phyloP scores from a whole-genome alignment of 92 coral and sea anemone species.

The Heliopora coerulea region DNA sequence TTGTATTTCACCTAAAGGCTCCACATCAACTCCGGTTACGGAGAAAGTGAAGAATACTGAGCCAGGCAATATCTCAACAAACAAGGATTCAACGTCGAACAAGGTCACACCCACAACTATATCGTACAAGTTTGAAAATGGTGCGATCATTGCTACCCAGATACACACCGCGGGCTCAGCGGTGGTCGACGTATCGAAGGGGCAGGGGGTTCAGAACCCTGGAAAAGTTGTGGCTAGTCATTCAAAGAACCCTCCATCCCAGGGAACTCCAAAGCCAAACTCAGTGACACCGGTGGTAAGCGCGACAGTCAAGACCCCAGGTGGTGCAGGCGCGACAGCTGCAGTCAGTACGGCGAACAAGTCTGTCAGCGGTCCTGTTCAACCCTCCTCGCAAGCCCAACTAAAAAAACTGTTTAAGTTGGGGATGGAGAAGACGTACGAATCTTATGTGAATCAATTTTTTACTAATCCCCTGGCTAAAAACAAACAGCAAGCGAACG shows the following conservation, averaged over 20 bases:
- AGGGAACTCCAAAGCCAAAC: neutral
- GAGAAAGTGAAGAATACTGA: no score
- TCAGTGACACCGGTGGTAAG: no score
- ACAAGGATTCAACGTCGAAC: neutral
- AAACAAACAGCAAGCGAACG: slow-evolving; percentile 87
- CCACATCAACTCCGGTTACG: no score
- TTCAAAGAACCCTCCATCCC: neutral
- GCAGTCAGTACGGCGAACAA: neutral
- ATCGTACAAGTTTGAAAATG: slow-evolving; percentile 1
- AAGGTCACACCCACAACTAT: neutral
- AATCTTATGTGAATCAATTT: slow-evolving; percentile 73
- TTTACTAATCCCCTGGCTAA: slow-evolving; percentile 77
- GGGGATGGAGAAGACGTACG: slow-evolving; percentile 84
- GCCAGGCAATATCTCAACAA: no score
- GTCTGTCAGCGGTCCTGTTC: neutral
- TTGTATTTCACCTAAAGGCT: neutral
- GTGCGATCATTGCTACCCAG: slow-evolving; percentile 3
- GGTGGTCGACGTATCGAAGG: neutral
- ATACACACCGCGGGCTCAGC: neutral
- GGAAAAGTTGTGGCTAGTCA: neutral
- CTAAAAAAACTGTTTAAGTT: slow-evolving; percentile 63
- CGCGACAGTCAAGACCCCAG: neutral
- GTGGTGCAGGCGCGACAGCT: neutral
- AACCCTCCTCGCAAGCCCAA: neutral
- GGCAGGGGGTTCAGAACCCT: neutral